phyloP scores from a whole-genome alignment of 2,797 vertebrate species.

The Tadarida brasiliensis region DNA sequence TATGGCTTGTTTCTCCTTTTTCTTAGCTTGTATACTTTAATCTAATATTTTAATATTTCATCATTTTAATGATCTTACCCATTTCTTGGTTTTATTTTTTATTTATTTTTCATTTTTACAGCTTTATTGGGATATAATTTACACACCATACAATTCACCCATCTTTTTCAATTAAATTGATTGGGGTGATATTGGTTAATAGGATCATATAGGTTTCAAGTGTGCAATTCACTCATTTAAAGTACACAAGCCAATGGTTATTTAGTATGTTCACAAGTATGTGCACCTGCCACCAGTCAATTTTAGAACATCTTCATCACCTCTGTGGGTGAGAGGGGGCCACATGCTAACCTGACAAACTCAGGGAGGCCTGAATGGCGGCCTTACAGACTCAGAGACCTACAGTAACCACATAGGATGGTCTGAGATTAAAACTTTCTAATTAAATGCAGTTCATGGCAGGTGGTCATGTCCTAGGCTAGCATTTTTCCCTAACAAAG shows the following conservation, averaged over 20 bases:
- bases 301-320: not conserved
- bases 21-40: constrained; percentile 55
- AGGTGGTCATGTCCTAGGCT: not conserved
- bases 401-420: not conserved
- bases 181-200: not conserved
- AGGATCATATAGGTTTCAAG: not conserved
- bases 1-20: constrained; percentile 50
- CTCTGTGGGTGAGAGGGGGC: not conserved
- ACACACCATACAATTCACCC: not conserved
- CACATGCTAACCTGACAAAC: not conserved
- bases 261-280: not conserved
- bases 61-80: constrained; percentile 39
- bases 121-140: constrained; percentile 4
- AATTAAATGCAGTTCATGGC: not conserved
- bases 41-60: constrained; percentile 1
- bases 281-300: not conserved
- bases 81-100: not conserved
- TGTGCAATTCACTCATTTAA: not conserved
- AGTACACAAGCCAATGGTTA: not conserved
- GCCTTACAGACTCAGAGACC: not conserved
- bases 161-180: not conserved
- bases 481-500: not conserved
- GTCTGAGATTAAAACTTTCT: not conserved
- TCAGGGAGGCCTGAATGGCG: not conserved
- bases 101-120: not conserved